Percentiles rank a stretch among this genome's conserved stretches.
Conservation (phyloP, 1,140 invertebrate genomes). For the Brachystomella parvula region DNA sequence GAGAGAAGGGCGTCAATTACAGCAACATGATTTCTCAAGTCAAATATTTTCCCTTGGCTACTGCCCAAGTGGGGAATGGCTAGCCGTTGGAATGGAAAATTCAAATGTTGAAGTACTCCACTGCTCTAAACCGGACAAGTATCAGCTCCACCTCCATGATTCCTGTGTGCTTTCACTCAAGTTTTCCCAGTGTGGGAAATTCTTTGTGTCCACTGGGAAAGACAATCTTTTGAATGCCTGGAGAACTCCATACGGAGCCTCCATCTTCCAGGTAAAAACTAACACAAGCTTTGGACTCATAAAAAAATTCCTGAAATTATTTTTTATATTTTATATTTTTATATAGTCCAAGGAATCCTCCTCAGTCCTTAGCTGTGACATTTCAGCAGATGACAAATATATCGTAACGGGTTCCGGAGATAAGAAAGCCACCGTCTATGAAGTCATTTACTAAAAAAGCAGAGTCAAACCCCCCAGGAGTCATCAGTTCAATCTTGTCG, state of each 20-base stretch:
- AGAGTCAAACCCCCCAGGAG: neutral
- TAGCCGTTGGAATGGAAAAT: constrained; percentile 98
- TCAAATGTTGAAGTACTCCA: constrained; percentile 94
- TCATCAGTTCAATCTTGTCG: no score
- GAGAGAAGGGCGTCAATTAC: constrained; percentile 82
- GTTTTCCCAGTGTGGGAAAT: constrained; percentile 94
- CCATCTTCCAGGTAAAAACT: constrained; percentile 85
- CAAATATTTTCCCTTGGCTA: constrained; percentile 96
- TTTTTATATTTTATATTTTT: constrained; percentile 21
- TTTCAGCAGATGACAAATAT: constrained; percentile 66
- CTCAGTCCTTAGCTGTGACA: constrained; percentile 97
- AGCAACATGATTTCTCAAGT: constrained; percentile 90
- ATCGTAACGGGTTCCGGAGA: constrained; percentile 66
- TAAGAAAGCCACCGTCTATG: constrained; percentile 61
- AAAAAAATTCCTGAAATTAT: neutral
- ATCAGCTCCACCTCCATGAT: constrained; percentile 94
- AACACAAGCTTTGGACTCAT: neutral
- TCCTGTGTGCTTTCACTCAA: constrained; percentile 95
- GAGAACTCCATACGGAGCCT: constrained; percentile 96
- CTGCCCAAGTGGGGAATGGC: constrained; percentile 94
- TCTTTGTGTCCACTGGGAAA: constrained; percentile 99
- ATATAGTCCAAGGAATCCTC: constrained; percentile 95
- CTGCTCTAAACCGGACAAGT: constrained; percentile 89
- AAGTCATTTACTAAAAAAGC: constrained; percentile 54
- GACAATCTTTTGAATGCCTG: constrained; percentile 97